These are phyloP conservation scores for Cavia porcellus DNA, from an alignment of 2,113 vertebrate genomes.

Conservation along the genomic window DNA sequence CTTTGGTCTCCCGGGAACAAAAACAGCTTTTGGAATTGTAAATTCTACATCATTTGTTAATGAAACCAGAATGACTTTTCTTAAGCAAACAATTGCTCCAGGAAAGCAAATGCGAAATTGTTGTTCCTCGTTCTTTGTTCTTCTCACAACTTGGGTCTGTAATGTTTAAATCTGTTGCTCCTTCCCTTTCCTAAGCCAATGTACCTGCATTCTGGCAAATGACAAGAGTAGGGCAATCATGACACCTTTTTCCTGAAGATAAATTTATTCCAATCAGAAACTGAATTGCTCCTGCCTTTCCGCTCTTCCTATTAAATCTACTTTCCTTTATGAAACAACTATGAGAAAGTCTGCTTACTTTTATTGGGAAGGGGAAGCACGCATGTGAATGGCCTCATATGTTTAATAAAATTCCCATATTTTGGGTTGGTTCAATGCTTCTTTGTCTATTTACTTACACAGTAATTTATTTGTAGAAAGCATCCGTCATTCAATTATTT, in stretches of 20 bases:
- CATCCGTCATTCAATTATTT: not conserved
- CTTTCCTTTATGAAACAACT: not conserved
- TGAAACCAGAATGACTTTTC: not conserved
- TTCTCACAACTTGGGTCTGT: not conserved
- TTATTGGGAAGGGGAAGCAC: fast-evolving
- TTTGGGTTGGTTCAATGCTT: not conserved
- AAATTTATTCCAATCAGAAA: conserved; percentile 39
- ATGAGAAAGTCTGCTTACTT: not conserved
- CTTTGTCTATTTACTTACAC: not conserved
- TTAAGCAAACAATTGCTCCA: not conserved
- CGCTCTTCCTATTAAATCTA: not conserved
- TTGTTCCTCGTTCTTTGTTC: not conserved
- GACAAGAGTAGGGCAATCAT: not conserved
- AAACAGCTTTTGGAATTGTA: conserved; percentile 23
- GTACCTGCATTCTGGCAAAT: not conserved
- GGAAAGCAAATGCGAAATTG: not conserved
- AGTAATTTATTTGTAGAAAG: not conserved
- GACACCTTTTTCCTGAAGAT: not conserved
- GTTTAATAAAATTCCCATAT: not conserved
- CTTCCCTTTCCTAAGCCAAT: not conserved
- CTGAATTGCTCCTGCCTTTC: not conserved
- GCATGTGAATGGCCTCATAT: not conserved
- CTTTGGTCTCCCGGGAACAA: not conserved
- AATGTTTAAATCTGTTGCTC: not conserved
- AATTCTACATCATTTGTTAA: conserved; percentile 36